Conservation (phyloP, 2,888 invertebrate genomes). For the Slavum lentiscoides region DNA sequence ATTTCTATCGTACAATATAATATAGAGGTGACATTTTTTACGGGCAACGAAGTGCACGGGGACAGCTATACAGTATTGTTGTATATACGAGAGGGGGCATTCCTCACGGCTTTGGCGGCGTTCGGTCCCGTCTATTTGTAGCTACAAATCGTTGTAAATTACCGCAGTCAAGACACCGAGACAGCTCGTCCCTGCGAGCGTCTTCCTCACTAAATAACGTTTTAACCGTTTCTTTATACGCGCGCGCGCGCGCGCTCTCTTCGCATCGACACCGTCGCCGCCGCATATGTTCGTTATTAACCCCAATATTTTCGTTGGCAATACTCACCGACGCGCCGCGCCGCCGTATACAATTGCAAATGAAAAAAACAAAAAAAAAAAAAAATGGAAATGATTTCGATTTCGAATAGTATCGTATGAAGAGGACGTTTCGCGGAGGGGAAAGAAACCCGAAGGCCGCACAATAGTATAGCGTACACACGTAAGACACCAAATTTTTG, state of each 20-base stretch:
- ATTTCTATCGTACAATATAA: no score
- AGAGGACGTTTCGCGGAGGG: no score
- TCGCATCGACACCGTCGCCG: not conserved
- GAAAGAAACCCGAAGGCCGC: no score
- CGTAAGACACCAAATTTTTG: no score
- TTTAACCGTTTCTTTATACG: conserved; percentile 32
- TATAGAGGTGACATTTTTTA: no score
- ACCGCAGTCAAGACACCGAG: conserved; percentile 48
- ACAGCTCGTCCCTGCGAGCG: not conserved
- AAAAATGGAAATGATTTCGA: no score
- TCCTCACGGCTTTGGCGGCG: conserved; percentile 17
- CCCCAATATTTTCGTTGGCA: conserved; percentile 49
- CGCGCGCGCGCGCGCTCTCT: not conserved
- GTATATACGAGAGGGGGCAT: conserved; percentile 18
- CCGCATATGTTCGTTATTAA: conserved; percentile 46
- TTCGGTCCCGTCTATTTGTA: conserved; percentile 43
- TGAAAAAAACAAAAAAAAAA: no score
- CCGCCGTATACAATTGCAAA: no score
- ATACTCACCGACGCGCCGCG: not conserved
- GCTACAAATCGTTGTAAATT: conserved; percentile 53
- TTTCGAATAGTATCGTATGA: no score
- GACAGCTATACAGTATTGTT: no score
- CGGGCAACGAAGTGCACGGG: no score
- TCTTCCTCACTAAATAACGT: conserved; percentile 49
- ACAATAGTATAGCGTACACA: no score